phyloP scores from a whole-genome alignment of 2,113 vertebrate species.

The Brachyhypopomus gauderio region DNA sequence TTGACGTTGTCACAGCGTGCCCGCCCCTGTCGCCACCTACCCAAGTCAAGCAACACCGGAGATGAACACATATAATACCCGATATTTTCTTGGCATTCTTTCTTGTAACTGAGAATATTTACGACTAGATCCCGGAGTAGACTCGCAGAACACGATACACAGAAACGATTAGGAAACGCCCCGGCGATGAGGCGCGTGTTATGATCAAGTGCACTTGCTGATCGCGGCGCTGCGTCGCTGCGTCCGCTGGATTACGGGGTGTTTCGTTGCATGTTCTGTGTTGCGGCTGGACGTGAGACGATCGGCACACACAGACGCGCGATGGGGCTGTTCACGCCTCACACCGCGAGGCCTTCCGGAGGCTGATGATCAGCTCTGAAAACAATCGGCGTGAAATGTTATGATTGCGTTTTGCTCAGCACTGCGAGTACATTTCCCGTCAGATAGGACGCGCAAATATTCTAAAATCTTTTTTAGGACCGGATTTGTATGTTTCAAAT shows the following conservation, averaged over 20 bases:
- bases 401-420: background rate
- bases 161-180: background rate
- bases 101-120: constrained; percentile 5
- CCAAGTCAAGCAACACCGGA: constrained; percentile 28
- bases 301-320: background rate
- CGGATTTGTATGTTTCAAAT: background rate
- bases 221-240: background rate
- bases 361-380: constrained; percentile 6
- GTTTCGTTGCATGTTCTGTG: background rate
- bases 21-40: constrained; percentile 15
- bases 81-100: constrained; percentile 24
- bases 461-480: background rate
- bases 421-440: background rate
- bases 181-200: background rate
- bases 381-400: constrained; percentile 1
- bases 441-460: background rate
- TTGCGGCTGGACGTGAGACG: constrained; percentile 6
- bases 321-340: constrained; percentile 32
- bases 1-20: constrained; percentile 27
- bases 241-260: constrained; percentile 11
- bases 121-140: background rate
- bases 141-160: background rate
- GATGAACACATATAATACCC: constrained; percentile 31
- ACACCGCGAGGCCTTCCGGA: constrained; percentile 29
- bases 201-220: background rate